Conservation (phyloP, 2,888 invertebrate species). For the Plebejus melissa region DNA sequence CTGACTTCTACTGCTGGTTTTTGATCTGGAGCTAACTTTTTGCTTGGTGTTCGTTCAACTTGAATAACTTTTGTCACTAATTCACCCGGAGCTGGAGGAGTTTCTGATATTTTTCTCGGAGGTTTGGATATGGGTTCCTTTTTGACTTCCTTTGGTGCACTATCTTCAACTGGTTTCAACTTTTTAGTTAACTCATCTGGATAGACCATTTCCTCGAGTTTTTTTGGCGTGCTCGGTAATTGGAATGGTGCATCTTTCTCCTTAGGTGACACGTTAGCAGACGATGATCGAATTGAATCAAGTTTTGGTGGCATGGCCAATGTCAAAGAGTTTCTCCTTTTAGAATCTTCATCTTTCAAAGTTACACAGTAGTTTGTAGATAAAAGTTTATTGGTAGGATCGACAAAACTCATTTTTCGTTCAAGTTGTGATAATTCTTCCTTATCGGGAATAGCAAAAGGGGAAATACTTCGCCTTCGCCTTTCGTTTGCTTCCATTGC, state of each 20-base stretch:
- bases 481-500: slow-evolving; percentile 65
- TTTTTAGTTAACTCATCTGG: slow-evolving; percentile 50
- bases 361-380: slow-evolving; percentile 64
- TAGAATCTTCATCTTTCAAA: slow-evolving; percentile 62
- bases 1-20: slow-evolving; percentile 65
- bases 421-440: slow-evolving; percentile 56
- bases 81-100: slow-evolving; percentile 52
- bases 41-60: slow-evolving; percentile 69
- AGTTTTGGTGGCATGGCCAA: slow-evolving; percentile 50
- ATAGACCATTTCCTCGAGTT: slow-evolving; percentile 58
- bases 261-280: slow-evolving; percentile 53
- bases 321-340: slow-evolving; percentile 57
- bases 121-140: slow-evolving; percentile 48
- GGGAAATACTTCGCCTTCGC: slow-evolving; percentile 73
- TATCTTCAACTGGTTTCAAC: slow-evolving; percentile 3
- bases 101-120: slow-evolving; percentile 47
- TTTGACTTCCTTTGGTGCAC: slow-evolving; percentile 38
- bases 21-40: slow-evolving; percentile 57
- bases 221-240: slow-evolving; percentile 59
- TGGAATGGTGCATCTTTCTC: slow-evolving; percentile 56
- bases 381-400: slow-evolving; percentile 70
- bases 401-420: slow-evolving; percentile 72
- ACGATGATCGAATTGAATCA: slow-evolving; percentile 49
- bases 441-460: slow-evolving; percentile 68
- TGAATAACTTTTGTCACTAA: slow-evolving; percentile 70